phyloP scores from a whole-genome alignment of 2,888 invertebrate genomes.

The Drosophila imparisetae region DNA sequence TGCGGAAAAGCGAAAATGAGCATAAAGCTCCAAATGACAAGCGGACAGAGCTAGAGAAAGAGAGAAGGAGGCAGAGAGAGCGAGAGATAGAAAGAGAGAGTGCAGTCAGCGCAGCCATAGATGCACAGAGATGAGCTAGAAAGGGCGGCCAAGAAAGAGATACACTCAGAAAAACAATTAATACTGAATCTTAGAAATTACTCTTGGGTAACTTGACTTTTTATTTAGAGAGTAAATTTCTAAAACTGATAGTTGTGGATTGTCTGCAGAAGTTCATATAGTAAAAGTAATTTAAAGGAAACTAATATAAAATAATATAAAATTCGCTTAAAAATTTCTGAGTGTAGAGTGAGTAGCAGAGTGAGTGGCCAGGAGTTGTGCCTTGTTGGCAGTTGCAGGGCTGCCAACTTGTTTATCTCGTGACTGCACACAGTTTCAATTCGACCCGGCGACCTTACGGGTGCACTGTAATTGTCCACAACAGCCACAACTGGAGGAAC shows the following conservation, averaged over 20 bases:
- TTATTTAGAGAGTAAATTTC: too few relatives aligned
- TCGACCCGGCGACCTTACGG: slow-evolving; percentile 60
- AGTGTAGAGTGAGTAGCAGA: neutral
- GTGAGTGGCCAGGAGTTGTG: slow-evolving; percentile 16
- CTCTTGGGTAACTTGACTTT: neutral
- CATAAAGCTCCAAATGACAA: slow-evolving; percentile 72
- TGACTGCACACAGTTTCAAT: slow-evolving; percentile 67
- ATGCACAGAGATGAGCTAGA: neutral
- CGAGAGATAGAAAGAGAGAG: slow-evolving; percentile 1
- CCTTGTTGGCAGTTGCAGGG: slow-evolving; percentile 65
- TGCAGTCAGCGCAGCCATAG: neutral
- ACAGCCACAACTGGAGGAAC: slow-evolving; percentile 43
- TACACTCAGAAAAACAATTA: neutral
- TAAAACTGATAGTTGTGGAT: too few relatives aligned
- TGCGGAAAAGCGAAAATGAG: slow-evolving; percentile 76
- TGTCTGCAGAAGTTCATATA: too few relatives aligned
- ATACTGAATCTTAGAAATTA: neutral
- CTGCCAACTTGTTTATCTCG: slow-evolving; percentile 77
- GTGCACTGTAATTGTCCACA: slow-evolving; percentile 57
- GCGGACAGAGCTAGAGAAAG: neutral
- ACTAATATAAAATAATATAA: too few relatives aligned
- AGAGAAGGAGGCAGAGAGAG: neutral
- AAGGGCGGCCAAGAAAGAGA: neutral
- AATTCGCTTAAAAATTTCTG: too few relatives aligned
- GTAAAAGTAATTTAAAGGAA: too few relatives aligned